Percentiles rank a stretch among this genome's conserved stretches.
Conservation (phyloP, 2,797 vertebrate species). For the Ctenopoma kingsleyae region DNA sequence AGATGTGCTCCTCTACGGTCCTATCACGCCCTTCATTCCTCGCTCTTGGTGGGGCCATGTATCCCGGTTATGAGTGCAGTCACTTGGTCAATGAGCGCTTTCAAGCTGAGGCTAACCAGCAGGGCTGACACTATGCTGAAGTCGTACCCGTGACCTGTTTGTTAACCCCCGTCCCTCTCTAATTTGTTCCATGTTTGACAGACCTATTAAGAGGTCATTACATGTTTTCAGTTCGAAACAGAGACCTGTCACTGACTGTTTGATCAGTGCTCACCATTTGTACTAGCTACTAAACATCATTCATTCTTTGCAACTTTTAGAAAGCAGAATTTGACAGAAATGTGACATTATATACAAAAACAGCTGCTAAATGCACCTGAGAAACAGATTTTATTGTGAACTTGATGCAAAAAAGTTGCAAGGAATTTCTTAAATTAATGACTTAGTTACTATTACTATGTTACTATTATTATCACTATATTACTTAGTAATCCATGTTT, state of each 20-base stretch:
- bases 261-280: constrained; percentile 36
- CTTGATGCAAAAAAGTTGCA: no score
- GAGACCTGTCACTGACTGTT: constrained; percentile 46
- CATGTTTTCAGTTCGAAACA: constrained; percentile 45
- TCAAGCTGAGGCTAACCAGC: constrained; percentile 43
- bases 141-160: constrained; percentile 50
- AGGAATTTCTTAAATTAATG: no score
- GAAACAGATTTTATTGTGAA: no score
- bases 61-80: constrained; percentile 46
- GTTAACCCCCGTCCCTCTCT: constrained; percentile 57
- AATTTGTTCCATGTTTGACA: constrained; percentile 79
- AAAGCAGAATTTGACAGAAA: neutral
- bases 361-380: no score
- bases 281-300: neutral
- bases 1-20: constrained; percentile 66
- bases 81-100: constrained; percentile 42
- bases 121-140: constrained; percentile 32
- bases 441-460: no score
- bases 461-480: no score
- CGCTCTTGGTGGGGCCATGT: constrained; percentile 40
- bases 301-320: neutral
- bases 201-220: constrained; percentile 69
- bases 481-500: no score
- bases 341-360: no score
- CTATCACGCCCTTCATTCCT: constrained; percentile 50